A percentile compares a stretch with the other conserved stretches of the same genome.
Conservation (phyloP, 2,113 vertebrate genomes). For the Sceloporus undulatus region DNA sequence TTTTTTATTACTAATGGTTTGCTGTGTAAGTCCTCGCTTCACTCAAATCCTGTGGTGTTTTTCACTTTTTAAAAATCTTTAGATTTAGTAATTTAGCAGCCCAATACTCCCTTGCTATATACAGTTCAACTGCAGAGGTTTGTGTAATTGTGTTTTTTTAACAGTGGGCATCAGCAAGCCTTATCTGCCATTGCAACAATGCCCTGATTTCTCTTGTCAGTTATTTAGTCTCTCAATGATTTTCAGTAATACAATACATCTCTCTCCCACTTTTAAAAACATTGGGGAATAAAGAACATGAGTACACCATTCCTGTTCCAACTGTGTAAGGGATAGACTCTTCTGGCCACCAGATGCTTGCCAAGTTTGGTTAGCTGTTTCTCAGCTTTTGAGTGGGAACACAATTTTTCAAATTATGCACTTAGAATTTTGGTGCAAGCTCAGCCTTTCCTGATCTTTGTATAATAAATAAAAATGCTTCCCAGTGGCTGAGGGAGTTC, state of each 20-base stretch:
- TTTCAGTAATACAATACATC: not conserved
- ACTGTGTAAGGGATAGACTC: not conserved
- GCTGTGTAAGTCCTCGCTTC: not conserved
- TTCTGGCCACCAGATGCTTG: conserved; percentile 43
- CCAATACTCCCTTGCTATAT: not conserved
- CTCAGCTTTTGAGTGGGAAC: conserved; percentile 66
- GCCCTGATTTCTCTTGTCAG: not conserved
- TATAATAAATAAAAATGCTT: conserved; percentile 64
- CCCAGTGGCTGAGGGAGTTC: conserved; percentile 59
- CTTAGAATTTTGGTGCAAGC: conserved; percentile 65
- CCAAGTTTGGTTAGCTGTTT: conserved; percentile 68
- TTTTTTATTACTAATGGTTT: not conserved
- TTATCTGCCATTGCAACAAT: not conserved
- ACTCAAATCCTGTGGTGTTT: not conserved
- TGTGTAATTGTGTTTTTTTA: not conserved
- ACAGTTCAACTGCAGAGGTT: not conserved
- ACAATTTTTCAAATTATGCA: conserved; percentile 69
- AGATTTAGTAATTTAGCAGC: not conserved
- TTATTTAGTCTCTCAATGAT: not conserved
- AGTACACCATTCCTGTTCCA: not conserved
- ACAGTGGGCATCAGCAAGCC: not conserved
- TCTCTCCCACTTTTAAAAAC: not conserved
- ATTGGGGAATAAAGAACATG: not conserved
- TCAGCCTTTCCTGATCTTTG: conserved; percentile 58
- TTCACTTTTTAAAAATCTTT: not conserved